Evolutionary conservation across 2,113 vertebrate species (phyloP).

Genomic region (Pelecanus crispus): DNA sequence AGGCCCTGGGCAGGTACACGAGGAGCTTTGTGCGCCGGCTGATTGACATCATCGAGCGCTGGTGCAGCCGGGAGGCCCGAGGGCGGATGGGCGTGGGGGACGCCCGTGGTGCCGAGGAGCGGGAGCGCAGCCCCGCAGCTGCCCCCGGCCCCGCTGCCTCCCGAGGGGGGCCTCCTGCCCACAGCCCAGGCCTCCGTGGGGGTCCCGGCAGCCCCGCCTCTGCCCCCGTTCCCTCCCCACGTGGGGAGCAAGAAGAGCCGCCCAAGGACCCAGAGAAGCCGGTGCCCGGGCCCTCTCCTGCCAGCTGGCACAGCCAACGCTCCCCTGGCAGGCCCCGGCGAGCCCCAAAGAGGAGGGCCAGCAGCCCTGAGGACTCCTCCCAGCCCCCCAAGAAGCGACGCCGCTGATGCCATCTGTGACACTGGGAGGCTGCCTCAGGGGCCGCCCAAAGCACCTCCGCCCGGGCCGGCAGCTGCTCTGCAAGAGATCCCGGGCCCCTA

Average conservation of each 20-base stretch:
- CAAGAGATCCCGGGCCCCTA: too few relatives aligned
- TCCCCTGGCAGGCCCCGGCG: too few relatives aligned
- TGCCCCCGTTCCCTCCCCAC: not conserved
- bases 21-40: not conserved
- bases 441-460: rapidly evolving
- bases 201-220: rapidly evolving
- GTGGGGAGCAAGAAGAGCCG: not conserved
- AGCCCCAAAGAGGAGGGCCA: not conserved
- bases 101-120: rapidly evolving
- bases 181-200: rapidly evolving
- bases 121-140: not conserved
- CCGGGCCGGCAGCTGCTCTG: not conserved
- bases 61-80: rapidly evolving
- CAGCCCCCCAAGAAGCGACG: not conserved
- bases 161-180: not conserved
- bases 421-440: not conserved
- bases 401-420: not conserved
- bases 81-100: rapidly evolving
- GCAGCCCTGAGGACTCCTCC: too few relatives aligned
- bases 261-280: not conserved
- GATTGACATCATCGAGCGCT: rapidly evolving
- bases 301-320: too few relatives aligned
- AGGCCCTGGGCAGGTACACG: rapidly evolving
- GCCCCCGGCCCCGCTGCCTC: not conserved
- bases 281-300: too few relatives aligned